phyloP scores from a whole-genome alignment of 1,140 invertebrate genomes.

The Drosophila simulans region DNA sequence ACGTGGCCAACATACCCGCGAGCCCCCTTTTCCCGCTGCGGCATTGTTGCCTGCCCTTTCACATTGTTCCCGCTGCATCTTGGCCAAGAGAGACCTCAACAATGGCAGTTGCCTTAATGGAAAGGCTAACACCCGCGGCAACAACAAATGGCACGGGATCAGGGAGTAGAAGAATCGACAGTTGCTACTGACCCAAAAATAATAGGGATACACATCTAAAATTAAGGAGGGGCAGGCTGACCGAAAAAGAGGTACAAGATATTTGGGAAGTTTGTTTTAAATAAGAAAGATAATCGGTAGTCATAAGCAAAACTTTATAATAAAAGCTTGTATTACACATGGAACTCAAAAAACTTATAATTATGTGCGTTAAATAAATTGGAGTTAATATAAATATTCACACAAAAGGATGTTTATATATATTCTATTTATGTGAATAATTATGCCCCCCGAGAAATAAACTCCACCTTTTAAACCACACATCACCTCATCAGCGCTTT shows the following conservation, averaged over 20 bases:
- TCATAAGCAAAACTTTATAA: no score
- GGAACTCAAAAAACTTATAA: no score
- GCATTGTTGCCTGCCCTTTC: conserved; percentile 58
- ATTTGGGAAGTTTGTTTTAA: neutral
- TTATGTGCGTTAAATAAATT: no score
- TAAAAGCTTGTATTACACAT: no score
- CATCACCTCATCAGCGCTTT: conserved; percentile 5
- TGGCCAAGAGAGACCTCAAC: conserved; percentile 44
- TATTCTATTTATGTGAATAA: neutral
- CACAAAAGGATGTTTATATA: no score
- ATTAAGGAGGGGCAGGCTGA: neutral
- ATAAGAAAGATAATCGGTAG: no score
- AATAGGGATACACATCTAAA: conserved; percentile 4
- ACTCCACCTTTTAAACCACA: neutral
- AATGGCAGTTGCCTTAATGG: conserved; percentile 67
- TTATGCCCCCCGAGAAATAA: neutral
- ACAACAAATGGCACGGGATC: conserved; percentile 61
- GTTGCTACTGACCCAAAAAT: conserved; percentile 69
- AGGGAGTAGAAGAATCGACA: conserved; percentile 34
- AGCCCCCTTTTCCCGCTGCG: conserved; percentile 12
- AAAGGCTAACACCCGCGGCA: conserved; percentile 74
- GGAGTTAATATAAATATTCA: no score
- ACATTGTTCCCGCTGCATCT: conserved; percentile 63
- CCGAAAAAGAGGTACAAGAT: neutral
- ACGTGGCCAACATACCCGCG: conserved; percentile 57